Evolutionary conservation across 2,888 invertebrate genomes (phyloP).

Genomic region (Lamproptera curius): DNA sequence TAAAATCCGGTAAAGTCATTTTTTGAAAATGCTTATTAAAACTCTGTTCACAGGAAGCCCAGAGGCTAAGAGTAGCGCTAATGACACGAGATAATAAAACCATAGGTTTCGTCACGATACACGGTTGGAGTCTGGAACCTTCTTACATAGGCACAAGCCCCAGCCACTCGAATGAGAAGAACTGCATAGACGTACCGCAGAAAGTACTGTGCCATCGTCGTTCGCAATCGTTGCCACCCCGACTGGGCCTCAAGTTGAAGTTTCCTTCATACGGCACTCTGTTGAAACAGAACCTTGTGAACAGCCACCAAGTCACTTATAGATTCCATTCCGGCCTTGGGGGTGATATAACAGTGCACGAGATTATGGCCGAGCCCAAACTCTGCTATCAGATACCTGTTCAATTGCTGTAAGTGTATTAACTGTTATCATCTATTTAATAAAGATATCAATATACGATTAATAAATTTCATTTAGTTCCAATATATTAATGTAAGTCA

Average conservation of each 20-base stretch:
- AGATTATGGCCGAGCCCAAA: conserved; percentile 94
- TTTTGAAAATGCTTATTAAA: no score
- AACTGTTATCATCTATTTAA: neutral
- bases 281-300: conserved; percentile 84
- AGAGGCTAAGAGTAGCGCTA: conserved; percentile 79
- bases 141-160: conserved; percentile 85
- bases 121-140: conserved; percentile 91
- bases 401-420: conserved; percentile 87
- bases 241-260: conserved; percentile 88
- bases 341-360: conserved; percentile 95
- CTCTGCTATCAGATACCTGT: conserved; percentile 91
- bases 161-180: conserved; percentile 76
- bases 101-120: conserved; percentile 90
- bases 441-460: no score
- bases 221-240: conserved; percentile 91
- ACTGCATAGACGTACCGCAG: conserved; percentile 59
- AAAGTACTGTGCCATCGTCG: conserved; percentile 75
- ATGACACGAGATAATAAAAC: conserved; percentile 81
- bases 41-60: conserved; percentile 72
- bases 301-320: conserved; percentile 86
- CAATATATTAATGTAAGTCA: no score
- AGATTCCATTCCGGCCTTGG: conserved; percentile 94
- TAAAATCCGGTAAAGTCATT: no score
- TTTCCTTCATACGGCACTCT: conserved; percentile 87
- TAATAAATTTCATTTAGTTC: no score